Conservation (phyloP, 2,113 vertebrate genomes). For the Hippoglossus stenolepis region DNA sequence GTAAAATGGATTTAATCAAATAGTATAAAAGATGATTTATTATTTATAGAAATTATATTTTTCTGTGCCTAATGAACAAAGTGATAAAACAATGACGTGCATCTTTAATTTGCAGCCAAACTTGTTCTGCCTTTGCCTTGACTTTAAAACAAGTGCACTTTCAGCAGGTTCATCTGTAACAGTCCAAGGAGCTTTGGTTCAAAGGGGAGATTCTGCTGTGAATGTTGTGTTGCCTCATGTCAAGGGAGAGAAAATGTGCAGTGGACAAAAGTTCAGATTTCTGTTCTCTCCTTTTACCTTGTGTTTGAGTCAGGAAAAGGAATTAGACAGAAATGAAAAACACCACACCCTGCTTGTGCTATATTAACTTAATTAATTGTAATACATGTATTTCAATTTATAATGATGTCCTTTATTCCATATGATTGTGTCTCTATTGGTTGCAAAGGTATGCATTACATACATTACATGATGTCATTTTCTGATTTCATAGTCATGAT, state of each 20-base stretch:
- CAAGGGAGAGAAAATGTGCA: slow-evolving; percentile 6
- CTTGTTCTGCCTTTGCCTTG: background rate
- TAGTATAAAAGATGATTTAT: background rate
- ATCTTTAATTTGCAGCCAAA: background rate
- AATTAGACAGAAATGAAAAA: no score
- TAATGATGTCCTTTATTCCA: no score
- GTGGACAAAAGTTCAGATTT: background rate
- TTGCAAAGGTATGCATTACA: no score
- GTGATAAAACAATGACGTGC: background rate
- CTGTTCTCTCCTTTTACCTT: background rate
- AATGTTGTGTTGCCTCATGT: background rate
- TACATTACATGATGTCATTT: no score
- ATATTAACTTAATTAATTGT: no score
- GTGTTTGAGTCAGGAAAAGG: background rate
- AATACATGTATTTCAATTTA: no score
- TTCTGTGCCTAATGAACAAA: background rate
- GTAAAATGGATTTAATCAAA: background rate
- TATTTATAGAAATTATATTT: no score
- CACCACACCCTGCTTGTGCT: no score
- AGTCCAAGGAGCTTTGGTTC: slow-evolving; percentile 6
- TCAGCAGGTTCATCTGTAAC: background rate
- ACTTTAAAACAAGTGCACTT: slow-evolving; percentile 5
- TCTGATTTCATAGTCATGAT: no score
- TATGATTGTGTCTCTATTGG: no score
- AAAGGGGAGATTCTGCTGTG: background rate